These are phyloP conservation scores for Platyscapa corneri DNA, from an alignment of 1,140 invertebrate genomes.

Conservation along the genomic window DNA sequence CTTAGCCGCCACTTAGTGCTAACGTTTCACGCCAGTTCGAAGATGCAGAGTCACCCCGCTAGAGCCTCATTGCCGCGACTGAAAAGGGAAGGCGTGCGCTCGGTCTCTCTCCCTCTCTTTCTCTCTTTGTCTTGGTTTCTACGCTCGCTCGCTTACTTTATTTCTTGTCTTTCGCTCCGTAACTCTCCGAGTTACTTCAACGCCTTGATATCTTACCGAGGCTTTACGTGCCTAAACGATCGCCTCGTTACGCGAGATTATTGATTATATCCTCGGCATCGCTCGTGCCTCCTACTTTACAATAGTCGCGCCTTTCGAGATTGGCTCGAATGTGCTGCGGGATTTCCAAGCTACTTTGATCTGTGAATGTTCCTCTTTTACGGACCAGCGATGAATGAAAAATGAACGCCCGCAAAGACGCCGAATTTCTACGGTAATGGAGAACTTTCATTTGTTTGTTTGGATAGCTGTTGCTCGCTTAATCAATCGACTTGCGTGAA, in stretches of 20 bases:
- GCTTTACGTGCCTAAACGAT: slow-evolving; percentile 29
- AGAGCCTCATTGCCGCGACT: slow-evolving; percentile 2
- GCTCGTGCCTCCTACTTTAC: slow-evolving; percentile 8
- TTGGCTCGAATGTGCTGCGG: neutral
- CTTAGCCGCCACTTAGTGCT: slow-evolving; percentile 48
- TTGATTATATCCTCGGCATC: slow-evolving; percentile 38
- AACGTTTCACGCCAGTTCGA: slow-evolving; percentile 22
- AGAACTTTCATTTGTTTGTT: slow-evolving; percentile 24
- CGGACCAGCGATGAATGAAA: slow-evolving; percentile 37
- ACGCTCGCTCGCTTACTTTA: neutral
- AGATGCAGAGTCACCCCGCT: slow-evolving; percentile 39
- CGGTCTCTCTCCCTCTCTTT: neutral
- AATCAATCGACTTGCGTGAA: slow-evolving; percentile 44
- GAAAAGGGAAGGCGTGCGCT: neutral
- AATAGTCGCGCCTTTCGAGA: slow-evolving; percentile 18
- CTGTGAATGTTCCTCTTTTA: neutral
- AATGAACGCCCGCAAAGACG: slow-evolving; percentile 14
- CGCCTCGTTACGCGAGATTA: slow-evolving; percentile 47
- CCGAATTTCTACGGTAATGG: slow-evolving; percentile 24
- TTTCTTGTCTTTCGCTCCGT: neutral
- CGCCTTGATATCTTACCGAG: slow-evolving; percentile 19
- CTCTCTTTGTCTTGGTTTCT: neutral
- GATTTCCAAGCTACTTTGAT: neutral
- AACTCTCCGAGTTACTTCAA: too few species aligned
- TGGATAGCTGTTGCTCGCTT: slow-evolving; percentile 14